phyloP scores from a whole-genome alignment of 30 jellyfish, hydroid and myxozoan species.

The Hydractinia echinata region DNA sequence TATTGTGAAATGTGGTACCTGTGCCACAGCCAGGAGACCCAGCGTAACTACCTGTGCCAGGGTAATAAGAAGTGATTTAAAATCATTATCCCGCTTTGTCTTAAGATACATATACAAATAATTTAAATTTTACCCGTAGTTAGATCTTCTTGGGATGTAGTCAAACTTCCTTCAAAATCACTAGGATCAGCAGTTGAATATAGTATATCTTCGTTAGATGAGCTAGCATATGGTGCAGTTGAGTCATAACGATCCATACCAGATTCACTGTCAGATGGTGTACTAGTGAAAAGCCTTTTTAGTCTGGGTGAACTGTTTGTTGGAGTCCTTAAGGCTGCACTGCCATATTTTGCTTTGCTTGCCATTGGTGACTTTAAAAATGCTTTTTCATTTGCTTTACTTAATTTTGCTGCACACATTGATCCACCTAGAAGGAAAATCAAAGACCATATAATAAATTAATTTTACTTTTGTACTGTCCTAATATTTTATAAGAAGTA shows the following conservation, averaged over 20 bases:
- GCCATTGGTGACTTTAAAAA: neutral
- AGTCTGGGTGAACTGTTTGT: conserved; percentile 6
- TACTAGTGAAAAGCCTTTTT: neutral
- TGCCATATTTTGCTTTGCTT: neutral
- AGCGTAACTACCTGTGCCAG: too few relatives aligned
- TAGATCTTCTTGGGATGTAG: conserved; percentile 12
- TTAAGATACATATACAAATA: too few relatives aligned
- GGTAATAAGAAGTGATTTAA: too few relatives aligned
- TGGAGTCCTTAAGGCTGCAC: neutral
- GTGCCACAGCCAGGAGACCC: too few relatives aligned
- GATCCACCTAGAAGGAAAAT: too few relatives aligned
- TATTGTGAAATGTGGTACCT: too few relatives aligned
- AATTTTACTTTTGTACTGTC: too few relatives aligned
- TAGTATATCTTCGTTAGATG: neutral
- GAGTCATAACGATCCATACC: conserved; percentile 17
- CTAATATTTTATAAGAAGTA: too few relatives aligned
- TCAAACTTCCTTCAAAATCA: conserved; percentile 13
- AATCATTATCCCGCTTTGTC: too few relatives aligned
- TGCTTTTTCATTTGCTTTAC: neutral
- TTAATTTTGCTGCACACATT: too few relatives aligned
- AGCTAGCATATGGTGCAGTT: conserved; percentile 1
- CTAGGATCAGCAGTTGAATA: conserved; percentile 8
- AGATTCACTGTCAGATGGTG: conserved; percentile 21
- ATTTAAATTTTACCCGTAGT: too few relatives aligned
- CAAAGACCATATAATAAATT: too few relatives aligned